phyloP scores from a whole-genome alignment of 2,888 invertebrate genomes.

The Digitonthophagus gazella region DNA sequence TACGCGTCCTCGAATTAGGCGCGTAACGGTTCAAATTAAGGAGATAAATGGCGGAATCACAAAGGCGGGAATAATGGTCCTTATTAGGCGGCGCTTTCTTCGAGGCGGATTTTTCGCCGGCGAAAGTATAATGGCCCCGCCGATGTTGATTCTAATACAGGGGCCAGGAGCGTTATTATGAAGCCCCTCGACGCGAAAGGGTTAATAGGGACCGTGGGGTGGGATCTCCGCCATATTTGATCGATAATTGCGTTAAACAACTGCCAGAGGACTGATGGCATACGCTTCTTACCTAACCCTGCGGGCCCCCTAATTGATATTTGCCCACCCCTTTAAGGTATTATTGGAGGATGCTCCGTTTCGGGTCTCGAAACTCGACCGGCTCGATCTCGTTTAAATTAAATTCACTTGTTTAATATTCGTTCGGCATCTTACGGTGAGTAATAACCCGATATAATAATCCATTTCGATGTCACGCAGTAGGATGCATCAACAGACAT shows the following conservation, averaged over 20 bases:
- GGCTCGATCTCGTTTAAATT: neutral
- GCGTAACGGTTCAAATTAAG: neutral
- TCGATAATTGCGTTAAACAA: conserved; percentile 55
- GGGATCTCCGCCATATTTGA: conserved; percentile 53
- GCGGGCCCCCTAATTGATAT: neutral
- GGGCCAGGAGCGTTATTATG: conserved; percentile 52
- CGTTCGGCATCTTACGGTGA: too few species aligned
- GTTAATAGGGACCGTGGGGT: conserved; percentile 51
- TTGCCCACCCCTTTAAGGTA: neutral
- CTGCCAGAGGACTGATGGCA: conserved; percentile 34
- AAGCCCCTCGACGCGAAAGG: conserved; percentile 52
- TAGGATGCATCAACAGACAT: too few species aligned
- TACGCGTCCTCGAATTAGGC: neutral
- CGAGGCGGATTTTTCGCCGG: conserved; percentile 7
- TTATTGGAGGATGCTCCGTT: neutral
- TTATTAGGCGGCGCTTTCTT: conserved; percentile 5
- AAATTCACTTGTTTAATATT: too few species aligned
- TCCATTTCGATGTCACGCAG: too few species aligned
- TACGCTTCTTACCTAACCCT: conserved; percentile 12
- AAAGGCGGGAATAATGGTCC: neutral
- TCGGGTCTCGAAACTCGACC: neutral
- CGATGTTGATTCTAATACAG: conserved; percentile 49
- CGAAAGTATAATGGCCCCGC: conserved; percentile 10
- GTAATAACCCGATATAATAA: too few species aligned
- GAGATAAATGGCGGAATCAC: conserved; percentile 5